These are phyloP conservation scores for Parasteatoda tepidariorum DNA, from an alignment of 1,140 invertebrate species.

Conservation along the genomic window DNA sequence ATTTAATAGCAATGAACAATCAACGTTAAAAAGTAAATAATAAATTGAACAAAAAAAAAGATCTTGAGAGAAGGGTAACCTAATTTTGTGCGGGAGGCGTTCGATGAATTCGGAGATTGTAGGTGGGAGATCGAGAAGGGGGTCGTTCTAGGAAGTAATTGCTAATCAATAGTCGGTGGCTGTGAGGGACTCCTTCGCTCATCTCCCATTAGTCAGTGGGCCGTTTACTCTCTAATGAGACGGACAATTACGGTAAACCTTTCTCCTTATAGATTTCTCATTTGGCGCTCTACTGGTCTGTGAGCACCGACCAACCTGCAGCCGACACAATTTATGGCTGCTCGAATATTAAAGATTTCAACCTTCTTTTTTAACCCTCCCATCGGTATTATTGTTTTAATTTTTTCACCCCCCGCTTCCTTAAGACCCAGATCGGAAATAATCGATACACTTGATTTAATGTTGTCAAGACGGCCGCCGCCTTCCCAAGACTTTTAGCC, in stretches of 20 bases:
- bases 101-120: slow-evolving; percentile 48
- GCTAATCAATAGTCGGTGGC: slow-evolving; percentile 61
- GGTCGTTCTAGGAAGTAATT: slow-evolving; percentile 55
- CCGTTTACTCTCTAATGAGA: slow-evolving; percentile 61
- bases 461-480: slow-evolving; percentile 55
- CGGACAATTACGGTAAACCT: slow-evolving; percentile 61
- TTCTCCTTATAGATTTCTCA: slow-evolving; percentile 61
- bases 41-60: neutral
- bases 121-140: slow-evolving; percentile 19
- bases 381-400: slow-evolving; percentile 40
- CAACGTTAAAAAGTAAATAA: neutral
- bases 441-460: slow-evolving; percentile 60
- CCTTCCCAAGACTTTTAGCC: slow-evolving; percentile 6
- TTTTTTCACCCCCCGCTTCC: slow-evolving; percentile 28
- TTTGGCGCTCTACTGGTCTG: slow-evolving; percentile 60
- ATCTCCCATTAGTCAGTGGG: slow-evolving; percentile 61
- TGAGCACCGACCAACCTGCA: slow-evolving; percentile 51
- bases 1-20: neutral
- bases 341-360: slow-evolving; percentile 59
- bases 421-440: slow-evolving; percentile 59
- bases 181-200: slow-evolving; percentile 52
- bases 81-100: slow-evolving; percentile 41
- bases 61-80: slow-evolving; percentile 26
- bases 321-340: slow-evolving; percentile 60
- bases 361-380: slow-evolving; percentile 5